These are phyloP conservation scores for Drosophila stalkeri DNA, from an alignment of 2,888 invertebrate genomes.

Conservation along the genomic window DNA sequence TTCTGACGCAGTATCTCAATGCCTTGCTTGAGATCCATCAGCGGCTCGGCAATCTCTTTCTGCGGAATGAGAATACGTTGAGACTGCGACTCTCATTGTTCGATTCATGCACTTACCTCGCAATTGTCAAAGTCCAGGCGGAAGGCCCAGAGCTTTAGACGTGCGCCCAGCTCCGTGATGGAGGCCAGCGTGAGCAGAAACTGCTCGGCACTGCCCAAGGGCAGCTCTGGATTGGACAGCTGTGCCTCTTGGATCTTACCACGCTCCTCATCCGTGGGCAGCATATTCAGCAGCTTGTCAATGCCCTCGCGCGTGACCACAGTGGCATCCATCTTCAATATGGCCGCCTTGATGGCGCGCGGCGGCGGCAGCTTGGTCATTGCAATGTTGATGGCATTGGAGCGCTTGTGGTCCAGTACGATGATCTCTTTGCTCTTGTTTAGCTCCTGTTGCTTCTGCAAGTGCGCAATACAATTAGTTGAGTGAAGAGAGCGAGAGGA, in stretches of 20 bases:
- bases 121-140: slow-evolving; percentile 99
- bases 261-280: slow-evolving; percentile 98
- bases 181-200: slow-evolving; percentile 98
- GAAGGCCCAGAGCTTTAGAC: slow-evolving; percentile 98
- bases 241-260: slow-evolving; percentile 98
- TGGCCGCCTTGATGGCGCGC: slow-evolving; percentile 98
- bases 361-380: slow-evolving; percentile 99
- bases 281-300: slow-evolving; percentile 98
- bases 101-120: slow-evolving; percentile 88
- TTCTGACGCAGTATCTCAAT: slow-evolving; percentile 95
- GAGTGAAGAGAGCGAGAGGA: neutral
- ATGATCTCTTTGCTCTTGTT: slow-evolving; percentile 96
- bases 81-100: neutral
- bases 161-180: slow-evolving; percentile 96
- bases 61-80: slow-evolving; percentile 63
- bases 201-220: slow-evolving; percentile 96
- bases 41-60: slow-evolving; percentile 98
- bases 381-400: slow-evolving; percentile 99
- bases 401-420: slow-evolving; percentile 97
- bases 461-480: slow-evolving; percentile 25
- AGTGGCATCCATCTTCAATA: slow-evolving; percentile 99
- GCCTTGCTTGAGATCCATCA: slow-evolving; percentile 99
- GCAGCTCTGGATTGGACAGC: slow-evolving; percentile 84
- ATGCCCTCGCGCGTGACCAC: slow-evolving; percentile 99
- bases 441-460: slow-evolving; percentile 92